A percentile compares a stretch with the other conserved stretches of the same genome.
These are phyloP conservation scores for Macroteleia sp. DNA, from an alignment of 2,888 invertebrate species.

Conservation along the genomic window DNA sequence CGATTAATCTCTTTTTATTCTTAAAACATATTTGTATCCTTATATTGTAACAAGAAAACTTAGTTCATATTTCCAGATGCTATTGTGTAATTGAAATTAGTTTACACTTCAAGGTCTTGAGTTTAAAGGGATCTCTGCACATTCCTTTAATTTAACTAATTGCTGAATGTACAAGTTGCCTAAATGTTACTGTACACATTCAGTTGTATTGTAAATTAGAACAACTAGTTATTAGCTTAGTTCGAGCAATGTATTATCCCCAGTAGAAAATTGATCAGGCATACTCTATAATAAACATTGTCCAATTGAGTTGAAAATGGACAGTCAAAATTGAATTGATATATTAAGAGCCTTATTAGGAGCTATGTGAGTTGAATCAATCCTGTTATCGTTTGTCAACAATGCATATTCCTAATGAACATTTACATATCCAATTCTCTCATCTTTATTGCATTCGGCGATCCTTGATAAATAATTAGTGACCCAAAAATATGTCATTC, in stretches of 20 bases:
- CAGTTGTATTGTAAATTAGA: constrained; percentile 45
- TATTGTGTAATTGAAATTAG: constrained; percentile 15
- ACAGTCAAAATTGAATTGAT: constrained; percentile 24
- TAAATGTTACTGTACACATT: constrained; percentile 36
- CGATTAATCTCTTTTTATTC: background rate
- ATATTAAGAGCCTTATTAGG: constrained; percentile 29
- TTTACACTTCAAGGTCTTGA: constrained; percentile 34
- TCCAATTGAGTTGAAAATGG: constrained; percentile 42
- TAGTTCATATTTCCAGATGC: constrained; percentile 5
- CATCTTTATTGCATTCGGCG: constrained; percentile 1
- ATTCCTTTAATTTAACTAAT: constrained; percentile 55
- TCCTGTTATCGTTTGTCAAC: constrained; percentile 18
- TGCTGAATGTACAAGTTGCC: constrained; percentile 47
- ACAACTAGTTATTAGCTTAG: constrained; percentile 57
- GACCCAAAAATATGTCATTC: constrained; percentile 17
- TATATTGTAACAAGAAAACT: background rate
- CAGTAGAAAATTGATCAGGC: constrained; percentile 52
- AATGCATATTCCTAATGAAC: background rate
- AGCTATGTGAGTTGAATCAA: background rate
- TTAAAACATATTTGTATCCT: background rate
- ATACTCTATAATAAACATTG: constrained; percentile 53
- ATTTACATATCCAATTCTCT: background rate
- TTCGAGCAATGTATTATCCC: constrained; percentile 54
- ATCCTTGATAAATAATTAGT: constrained; percentile 25
- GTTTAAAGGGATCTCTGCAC: constrained; percentile 11